These are phyloP conservation scores for Hippoglossus stenolepis DNA, from an alignment of 2,113 vertebrate genomes.

Conservation along the genomic window DNA sequence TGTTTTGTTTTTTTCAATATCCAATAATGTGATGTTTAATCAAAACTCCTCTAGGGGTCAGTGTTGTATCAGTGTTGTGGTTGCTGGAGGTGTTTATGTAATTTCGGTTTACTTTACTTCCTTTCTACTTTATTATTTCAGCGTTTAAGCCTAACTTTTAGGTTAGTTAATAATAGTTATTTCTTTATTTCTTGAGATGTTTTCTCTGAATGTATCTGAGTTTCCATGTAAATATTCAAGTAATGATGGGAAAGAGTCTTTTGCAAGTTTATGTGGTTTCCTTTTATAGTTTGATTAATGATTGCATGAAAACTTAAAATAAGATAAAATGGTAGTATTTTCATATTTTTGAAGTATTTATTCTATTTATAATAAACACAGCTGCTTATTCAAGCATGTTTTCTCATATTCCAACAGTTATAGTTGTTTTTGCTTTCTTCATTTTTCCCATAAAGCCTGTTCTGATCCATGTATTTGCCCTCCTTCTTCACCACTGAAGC, in stretches of 20 bases:
- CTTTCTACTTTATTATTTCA: not conserved
- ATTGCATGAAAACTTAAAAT: too few species aligned
- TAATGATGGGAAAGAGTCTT: too few species aligned
- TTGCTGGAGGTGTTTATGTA: not conserved
- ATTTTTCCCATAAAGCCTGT: not conserved
- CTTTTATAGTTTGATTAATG: too few species aligned
- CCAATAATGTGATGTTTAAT: not conserved
- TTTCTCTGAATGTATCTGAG: not conserved
- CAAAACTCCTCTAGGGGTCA: constrained; percentile 62
- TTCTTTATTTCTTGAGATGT: not conserved
- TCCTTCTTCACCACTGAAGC: not conserved
- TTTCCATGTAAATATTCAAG: too few species aligned
- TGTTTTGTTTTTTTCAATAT: not conserved
- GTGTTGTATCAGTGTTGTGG: constrained; percentile 45
- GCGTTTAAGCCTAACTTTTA: not conserved
- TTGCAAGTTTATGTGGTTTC: too few species aligned
- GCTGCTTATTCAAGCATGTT: not conserved
- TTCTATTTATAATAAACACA: too few species aligned
- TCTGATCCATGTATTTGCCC: not conserved
- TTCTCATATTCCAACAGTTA: not conserved
- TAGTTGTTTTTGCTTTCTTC: not conserved
- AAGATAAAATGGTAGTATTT: too few species aligned
- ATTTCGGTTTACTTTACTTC: too few species aligned
- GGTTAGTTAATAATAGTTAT: not conserved
- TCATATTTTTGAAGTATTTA: too few species aligned